Base-by-base conservation (phyloP, 2,888 invertebrate genomes). In the Brachypalpus laphriformis region DNA sequence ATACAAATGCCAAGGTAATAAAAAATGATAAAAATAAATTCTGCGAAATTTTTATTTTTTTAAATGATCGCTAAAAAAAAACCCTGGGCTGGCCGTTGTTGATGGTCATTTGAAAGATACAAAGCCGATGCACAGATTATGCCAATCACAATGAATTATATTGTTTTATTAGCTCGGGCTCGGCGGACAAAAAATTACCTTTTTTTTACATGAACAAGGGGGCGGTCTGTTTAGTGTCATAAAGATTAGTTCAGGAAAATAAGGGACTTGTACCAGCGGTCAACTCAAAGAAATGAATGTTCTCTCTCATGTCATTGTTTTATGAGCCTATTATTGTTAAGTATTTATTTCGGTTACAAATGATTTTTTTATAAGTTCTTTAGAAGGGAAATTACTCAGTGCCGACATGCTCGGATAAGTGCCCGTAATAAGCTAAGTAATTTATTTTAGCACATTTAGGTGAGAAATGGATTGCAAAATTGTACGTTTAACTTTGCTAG, bases 151-250 rank as follows among this genome's bases (percentile, higher is more conserved):
- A 70, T 81, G 68, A 71, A 70, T 81, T 85, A 70, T 81, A 85
- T 85, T 76, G 85, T 85, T 85, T 85, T 85, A 85, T 81, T 81
- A 70, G 42, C 7, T 51, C 74, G 34, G 22, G 14, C 37, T n/a
- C n/a, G 22, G 51, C 20, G 72, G 72, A 54, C 66, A 61, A 37
- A n/a, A n/a, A 47, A 54, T 61, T 54, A 31, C 54, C 47, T 25
- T 45, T 59, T 66, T 42, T 57, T 42, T 8, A 59, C 8, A 8
- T 54, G 28, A 51, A 74, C 56, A 63, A 74, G 61, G 66, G 42
- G 83, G 83, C 83, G 83, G 75, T 83, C 42, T 83, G 83, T 83
- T 83, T 80, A 83, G 83, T 57, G 51, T 75, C 28, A 51, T 80
- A 83, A 83, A 80, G 34, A 22, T 56, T 63, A 18, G 51, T 51